Conservation (phyloP, 92 coral and sea anemone species). For the Palythoa caribaeorum region DNA sequence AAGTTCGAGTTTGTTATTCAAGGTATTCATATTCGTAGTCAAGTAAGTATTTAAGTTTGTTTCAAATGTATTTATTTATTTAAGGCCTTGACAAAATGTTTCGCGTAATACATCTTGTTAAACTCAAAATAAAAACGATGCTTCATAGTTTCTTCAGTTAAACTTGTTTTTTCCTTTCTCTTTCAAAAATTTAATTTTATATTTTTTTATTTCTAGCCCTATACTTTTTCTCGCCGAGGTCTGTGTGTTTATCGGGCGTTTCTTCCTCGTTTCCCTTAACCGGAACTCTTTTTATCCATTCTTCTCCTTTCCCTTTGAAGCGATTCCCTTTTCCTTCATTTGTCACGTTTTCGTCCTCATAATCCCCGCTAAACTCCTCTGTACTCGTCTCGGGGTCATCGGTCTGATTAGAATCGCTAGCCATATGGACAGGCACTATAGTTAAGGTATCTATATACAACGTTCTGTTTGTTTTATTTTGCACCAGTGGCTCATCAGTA, state of each 20-base stretch:
- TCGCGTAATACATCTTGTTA: too few species aligned
- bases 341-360: conserved; percentile 35
- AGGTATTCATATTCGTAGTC: too few species aligned
- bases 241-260: conserved; percentile 3
- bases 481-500: background rate
- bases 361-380: background rate
- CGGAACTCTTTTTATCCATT: background rate
- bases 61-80: too few species aligned
- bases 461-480: background rate
- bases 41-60: too few species aligned
- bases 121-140: too few species aligned
- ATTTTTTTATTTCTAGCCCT: too few species aligned
- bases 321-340: conserved; percentile 10
- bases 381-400: background rate
- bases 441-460: background rate
- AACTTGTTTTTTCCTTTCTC: too few species aligned
- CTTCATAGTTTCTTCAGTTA: too few species aligned
- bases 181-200: too few species aligned
- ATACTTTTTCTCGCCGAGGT: background rate
- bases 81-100: too few species aligned
- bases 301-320: conserved; percentile 38
- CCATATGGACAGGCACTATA: background rate
- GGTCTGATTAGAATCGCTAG: background rate
- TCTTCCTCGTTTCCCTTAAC: background rate
- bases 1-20: too few species aligned